These are phyloP conservation scores for Anthopleura sola DNA, from an alignment of 64 coral and sea anemone species.

Conservation along the genomic window DNA sequence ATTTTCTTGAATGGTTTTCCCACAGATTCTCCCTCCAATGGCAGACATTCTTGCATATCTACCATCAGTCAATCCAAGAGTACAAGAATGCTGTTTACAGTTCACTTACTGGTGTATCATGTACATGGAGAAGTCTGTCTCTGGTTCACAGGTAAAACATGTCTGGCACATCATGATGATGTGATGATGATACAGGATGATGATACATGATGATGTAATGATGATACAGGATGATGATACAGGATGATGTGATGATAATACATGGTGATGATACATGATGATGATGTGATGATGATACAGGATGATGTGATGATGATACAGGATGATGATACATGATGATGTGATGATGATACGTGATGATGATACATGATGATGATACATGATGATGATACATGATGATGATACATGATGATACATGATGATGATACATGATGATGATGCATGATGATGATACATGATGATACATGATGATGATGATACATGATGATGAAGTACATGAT, in stretches of 20 bases:
- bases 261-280: too few species aligned
- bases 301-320: too few species aligned
- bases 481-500: neutral
- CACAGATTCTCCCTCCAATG: conserved; percentile 82
- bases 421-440: neutral
- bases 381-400: too few species aligned
- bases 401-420: neutral
- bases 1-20: neutral
- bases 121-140: conserved; percentile 84
- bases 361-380: too few species aligned
- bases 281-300: too few species aligned
- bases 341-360: too few species aligned
- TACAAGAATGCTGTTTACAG: conserved; percentile 82
- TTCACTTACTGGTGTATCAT: conserved; percentile 91
- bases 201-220: too few species aligned
- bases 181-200: too few species aligned
- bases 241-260: too few species aligned
- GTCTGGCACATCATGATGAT: neutral
- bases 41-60: conserved; percentile 72
- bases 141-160: conserved; percentile 74
- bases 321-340: too few species aligned
- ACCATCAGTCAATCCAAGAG: conserved; percentile 72
- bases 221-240: too few species aligned
- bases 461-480: neutral
- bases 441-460: neutral